Percentiles rank a stretch among this genome's conserved stretches.
Conservation (phyloP, 2,797 vertebrate genomes). For the Pelodytes ibericus region DNA sequence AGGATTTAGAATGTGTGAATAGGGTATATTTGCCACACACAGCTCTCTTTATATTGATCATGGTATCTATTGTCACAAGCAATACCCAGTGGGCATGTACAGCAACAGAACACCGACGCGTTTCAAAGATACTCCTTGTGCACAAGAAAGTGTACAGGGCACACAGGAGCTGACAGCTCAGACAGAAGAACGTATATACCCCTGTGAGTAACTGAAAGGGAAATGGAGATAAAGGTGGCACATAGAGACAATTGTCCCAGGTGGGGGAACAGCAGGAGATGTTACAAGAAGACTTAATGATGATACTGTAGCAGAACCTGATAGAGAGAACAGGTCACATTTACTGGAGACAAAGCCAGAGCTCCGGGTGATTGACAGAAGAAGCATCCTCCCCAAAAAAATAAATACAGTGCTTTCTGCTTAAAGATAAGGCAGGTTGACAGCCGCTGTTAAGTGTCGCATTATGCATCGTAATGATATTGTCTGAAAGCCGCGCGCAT, state of each 20-base stretch:
- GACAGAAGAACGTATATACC: constrained; percentile 19
- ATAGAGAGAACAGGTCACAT: constrained; percentile 17
- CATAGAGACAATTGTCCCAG: constrained; percentile 26
- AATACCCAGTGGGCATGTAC: constrained; percentile 1
- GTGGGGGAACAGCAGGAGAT: neutral
- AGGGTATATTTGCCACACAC: too few species aligned
- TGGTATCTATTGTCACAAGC: neutral
- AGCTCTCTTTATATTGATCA: too few species aligned
- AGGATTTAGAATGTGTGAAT: too few species aligned
- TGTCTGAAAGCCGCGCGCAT: neutral
- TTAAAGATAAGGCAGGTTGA: neutral
- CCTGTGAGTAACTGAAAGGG: constrained; percentile 33
- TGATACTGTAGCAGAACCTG: constrained; percentile 17
- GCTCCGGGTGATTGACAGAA: constrained; percentile 23
- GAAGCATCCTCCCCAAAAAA: constrained; percentile 7
- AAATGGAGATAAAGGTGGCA: constrained; percentile 19
- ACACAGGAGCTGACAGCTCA: neutral
- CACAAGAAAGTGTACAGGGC: constrained; percentile 26
- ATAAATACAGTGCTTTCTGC: neutral
- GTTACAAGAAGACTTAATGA: constrained; percentile 5
- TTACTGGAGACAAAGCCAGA: constrained; percentile 11
- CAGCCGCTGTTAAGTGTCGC: neutral
- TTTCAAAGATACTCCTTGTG: constrained; percentile 22
- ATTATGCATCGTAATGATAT: neutral
- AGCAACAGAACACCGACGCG: neutral